Conservation (phyloP, 2,888 invertebrate genomes). For the Leptothorax acervorum region DNA sequence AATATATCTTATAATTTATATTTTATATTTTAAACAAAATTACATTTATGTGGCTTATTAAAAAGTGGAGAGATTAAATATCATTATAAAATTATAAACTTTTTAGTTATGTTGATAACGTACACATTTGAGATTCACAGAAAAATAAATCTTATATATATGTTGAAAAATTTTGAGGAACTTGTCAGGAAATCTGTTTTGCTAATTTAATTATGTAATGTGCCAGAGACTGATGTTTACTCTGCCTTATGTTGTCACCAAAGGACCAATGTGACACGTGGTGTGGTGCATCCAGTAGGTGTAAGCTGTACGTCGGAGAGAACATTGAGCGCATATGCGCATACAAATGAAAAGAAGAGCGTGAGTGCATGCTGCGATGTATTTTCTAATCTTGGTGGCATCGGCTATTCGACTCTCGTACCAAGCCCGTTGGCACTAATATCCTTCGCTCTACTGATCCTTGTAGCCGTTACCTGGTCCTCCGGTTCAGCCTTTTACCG, state of each 20-base stretch:
- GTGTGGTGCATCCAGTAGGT: constrained; percentile 77
- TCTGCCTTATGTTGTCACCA: constrained; percentile 68
- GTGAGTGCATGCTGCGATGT: constrained; percentile 19
- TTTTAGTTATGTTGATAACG: neutral
- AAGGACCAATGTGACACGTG: constrained; percentile 78
- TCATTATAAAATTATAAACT: neutral
- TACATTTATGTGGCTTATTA: neutral
- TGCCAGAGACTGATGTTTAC: constrained; percentile 21
- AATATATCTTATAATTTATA: too few species aligned
- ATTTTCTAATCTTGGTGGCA: constrained; percentile 58
- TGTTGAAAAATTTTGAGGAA: neutral
- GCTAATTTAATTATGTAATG: constrained; percentile 1
- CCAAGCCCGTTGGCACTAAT: constrained; percentile 74
- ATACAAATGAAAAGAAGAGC: neutral
- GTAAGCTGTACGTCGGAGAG: constrained; percentile 57
- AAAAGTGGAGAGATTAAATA: neutral
- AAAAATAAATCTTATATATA: neutral
- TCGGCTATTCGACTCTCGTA: constrained; percentile 74
- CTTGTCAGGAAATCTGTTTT: neutral
- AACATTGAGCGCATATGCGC: neutral
- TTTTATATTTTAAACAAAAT: neutral
- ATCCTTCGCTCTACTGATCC: constrained; percentile 77
- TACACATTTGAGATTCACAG: neutral
- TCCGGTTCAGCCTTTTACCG: constrained; percentile 65
- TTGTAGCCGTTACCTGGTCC: constrained; percentile 75